Evolutionary conservation across 2,888 invertebrate genomes (phyloP), one percentile per base, ranked within the genome.

Genomic region (Coelinius sp.): DNA sequence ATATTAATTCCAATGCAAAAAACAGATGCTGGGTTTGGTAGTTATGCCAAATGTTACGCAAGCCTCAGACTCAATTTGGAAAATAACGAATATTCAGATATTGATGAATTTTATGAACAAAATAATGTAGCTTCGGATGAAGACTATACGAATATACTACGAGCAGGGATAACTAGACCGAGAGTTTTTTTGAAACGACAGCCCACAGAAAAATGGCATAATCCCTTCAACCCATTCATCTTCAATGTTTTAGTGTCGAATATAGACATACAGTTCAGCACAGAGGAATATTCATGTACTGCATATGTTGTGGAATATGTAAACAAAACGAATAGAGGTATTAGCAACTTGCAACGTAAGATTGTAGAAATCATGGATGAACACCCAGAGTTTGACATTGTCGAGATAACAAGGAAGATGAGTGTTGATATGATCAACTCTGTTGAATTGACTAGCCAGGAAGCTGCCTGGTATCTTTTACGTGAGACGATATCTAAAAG

Each of bases 401-500:
- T 81, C 3, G 81, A 81, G 12, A 74, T 75, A 17, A 80, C 80
- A 2, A 78, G 76, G 73, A 81, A 72, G 76, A 74, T 85, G 44
- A 78, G 84, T 73, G 70, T 85, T 2, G 66, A 85, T 46, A 56
- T 87, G n/a, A n/a, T n/a, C n/a, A n/a, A n/a, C n/a, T n/a, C n/a
- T n/a, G n/a, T n/a, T n/a, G n/a, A n/a, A n/a, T 24, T 74, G 87
- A 0, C 86, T 87, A 74, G 79, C 71, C 88, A 88, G 84, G 88
- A 88, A 80, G 87, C 88, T 56, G 88, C 88, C 66, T 89, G 88
- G 88, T 88, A 82, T 82, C 72, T 89, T 1, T 73, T 89, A 59
- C 78, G 88, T 31, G 80, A 87, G 73, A 86, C 87, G 8, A 89
- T 89, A 88, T 84, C 83, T 14, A 78, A 84, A n/a, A n/a, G n/a